Conservation (phyloP, 2,888 invertebrate genomes). For the Cataglyphis albicans region DNA sequence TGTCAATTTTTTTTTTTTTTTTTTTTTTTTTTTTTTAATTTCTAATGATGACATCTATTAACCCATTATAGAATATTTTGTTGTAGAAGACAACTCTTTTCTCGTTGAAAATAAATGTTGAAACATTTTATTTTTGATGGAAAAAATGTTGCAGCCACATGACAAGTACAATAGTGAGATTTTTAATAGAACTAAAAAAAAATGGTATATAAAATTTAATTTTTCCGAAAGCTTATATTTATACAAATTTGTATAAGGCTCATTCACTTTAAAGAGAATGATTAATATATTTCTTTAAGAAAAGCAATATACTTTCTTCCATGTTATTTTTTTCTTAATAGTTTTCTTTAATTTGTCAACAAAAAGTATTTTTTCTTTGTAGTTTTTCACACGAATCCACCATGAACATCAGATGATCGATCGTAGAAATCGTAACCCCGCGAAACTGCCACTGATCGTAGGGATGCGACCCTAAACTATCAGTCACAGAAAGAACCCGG, state of each 20-base stretch:
- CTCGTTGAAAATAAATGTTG: background rate
- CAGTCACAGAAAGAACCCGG: background rate
- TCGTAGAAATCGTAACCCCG: background rate
- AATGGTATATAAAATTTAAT: background rate
- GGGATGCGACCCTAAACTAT: background rate
- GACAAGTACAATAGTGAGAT: background rate
- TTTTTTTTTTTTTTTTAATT: too few species aligned
- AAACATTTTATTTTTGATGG: background rate
- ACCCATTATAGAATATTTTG: background rate
- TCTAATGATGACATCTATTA: background rate
- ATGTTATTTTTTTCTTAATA: background rate
- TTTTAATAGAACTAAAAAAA: slow-evolving; percentile 2
- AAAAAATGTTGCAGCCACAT: background rate
- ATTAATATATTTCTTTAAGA: background rate
- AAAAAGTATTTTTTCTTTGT: background rate
- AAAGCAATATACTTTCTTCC: background rate
- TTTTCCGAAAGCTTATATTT: background rate
- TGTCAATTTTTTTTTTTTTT: background rate
- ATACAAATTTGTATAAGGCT: background rate
- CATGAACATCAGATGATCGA: background rate
- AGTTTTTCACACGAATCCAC: background rate
- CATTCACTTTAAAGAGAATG: background rate
- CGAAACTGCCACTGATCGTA: background rate
- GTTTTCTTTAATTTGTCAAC: background rate
- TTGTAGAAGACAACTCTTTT: background rate